Base-by-base conservation (phyloP, 2,888 invertebrate genomes). In the Pachydiplax longipennis region DNA sequence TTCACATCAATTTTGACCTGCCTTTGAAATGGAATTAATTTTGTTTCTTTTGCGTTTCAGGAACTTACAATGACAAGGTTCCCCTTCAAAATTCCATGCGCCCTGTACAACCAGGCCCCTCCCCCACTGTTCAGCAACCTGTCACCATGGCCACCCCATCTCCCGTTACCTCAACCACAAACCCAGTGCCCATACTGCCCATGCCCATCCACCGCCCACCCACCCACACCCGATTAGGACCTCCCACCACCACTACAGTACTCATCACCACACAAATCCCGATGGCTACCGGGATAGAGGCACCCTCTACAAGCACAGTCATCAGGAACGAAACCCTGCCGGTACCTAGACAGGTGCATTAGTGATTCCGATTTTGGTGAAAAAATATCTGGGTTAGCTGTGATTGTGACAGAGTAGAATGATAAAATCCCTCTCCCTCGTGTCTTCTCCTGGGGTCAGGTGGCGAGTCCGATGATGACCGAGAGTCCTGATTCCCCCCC, bases 191-290 rank as follows among this genome's bases (percentile, higher is more conserved):
- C n/a, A 91, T 92, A 25, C 82, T 92, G 58, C 92, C 92, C 65
- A 91, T 91, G 83, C 91, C 91, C 6, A 53, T 81, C 22, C 90
- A 91, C 25, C 80, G 37, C 2, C 80, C 90, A 15, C 80, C 61
- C 8, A 25, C 91, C 48, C 90, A 90, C 5, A 81, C 73, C 25
- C 73, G 82, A 18, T 53, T 91, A 25, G 90, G 91, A 18, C 91
- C 91, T 65, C 92, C 93, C 82, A 92, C 93, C 10, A 93, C 94
- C 81, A 92, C 93, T 80, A 93, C 94, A 31, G 93, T 94, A 91
- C 94, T 95, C 81, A 94, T 95, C 90, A 94, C 94, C 44, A 93
- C 95, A 15, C 94, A 95, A 48, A 93, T 94, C 82, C 94, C 93
- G 53, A 94, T 94, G 91, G 90, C 91, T n/a, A 18, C 87, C 25